These are phyloP conservation scores for Labeo catla DNA, from an alignment of 2,113 vertebrate species.

Conservation along the genomic window DNA sequence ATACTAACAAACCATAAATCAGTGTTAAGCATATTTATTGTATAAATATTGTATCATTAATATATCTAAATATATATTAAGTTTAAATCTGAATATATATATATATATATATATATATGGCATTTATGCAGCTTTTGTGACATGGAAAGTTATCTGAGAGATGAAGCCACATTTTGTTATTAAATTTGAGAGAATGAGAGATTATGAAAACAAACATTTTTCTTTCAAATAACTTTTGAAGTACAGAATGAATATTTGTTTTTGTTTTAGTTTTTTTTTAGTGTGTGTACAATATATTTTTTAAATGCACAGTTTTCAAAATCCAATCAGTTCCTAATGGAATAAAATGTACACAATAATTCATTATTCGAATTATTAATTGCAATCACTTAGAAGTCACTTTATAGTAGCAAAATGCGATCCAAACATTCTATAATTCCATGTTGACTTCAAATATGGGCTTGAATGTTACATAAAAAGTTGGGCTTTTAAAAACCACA, in stretches of 20 bases:
- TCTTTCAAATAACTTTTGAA: neutral
- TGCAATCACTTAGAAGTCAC: neutral
- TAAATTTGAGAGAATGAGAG: neutral
- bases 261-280: too few relatives aligned
- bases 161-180: neutral
- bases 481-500: neutral
- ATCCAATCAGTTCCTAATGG: neutral
- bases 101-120: too few relatives aligned
- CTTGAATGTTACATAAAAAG: neutral
- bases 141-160: neutral
- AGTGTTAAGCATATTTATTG: too few relatives aligned
- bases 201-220: too few relatives aligned
- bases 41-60: too few relatives aligned
- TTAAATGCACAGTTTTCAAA: neutral
- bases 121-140: neutral
- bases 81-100: too few relatives aligned
- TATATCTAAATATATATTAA: too few relatives aligned
- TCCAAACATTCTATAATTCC: neutral
- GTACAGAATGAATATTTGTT: neutral
- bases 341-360: neutral
- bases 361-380: too few relatives aligned
- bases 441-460: neutral
- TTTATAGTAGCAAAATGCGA: neutral
- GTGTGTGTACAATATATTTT: too few relatives aligned
- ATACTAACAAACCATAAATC: too few relatives aligned